phyloP scores from a whole-genome alignment of 1,140 invertebrate species.

The Whitmania pigra region DNA sequence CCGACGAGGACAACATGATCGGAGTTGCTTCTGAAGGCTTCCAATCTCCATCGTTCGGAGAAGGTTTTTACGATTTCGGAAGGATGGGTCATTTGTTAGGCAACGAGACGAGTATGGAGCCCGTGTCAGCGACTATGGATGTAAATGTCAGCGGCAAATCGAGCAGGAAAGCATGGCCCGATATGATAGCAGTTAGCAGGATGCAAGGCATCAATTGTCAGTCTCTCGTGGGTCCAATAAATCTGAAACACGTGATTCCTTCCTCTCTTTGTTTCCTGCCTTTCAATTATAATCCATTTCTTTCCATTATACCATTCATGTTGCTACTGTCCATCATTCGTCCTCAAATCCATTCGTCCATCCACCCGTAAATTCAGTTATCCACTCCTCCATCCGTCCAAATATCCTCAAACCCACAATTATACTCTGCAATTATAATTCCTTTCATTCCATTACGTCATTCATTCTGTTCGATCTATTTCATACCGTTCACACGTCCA shows the following conservation, averaged over 20 bases:
- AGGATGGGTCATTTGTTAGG: too few species aligned
- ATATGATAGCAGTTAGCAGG: conserved; percentile 15
- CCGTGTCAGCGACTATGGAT: conserved; percentile 2
- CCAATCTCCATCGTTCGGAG: too few species aligned
- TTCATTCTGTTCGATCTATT: background rate
- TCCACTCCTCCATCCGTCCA: background rate
- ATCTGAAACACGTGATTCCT: conserved; percentile 6
- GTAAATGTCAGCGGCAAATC: conserved; percentile 13
- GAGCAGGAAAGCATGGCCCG: conserved; percentile 11
- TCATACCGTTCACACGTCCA: background rate
- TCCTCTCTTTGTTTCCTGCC: background rate
- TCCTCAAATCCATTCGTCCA: background rate
- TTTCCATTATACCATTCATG: background rate
- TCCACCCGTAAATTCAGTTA: background rate
- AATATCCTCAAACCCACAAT: too few species aligned
- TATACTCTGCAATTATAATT: too few species aligned
- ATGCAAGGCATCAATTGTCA: conserved; percentile 14
- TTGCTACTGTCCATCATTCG: background rate
- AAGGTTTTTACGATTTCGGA: too few species aligned
- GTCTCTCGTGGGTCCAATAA: conserved; percentile 6
- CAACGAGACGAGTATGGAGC: background rate
- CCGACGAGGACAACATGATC: too few species aligned
- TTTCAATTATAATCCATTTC: background rate
- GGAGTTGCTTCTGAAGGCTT: too few species aligned
- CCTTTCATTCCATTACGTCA: background rate